A percentile compares a stretch with the other conserved stretches of the same genome.
These are phyloP conservation scores for Drosophila nigricruria DNA, from an alignment of 2,888 invertebrate genomes.

Conservation along the genomic window DNA sequence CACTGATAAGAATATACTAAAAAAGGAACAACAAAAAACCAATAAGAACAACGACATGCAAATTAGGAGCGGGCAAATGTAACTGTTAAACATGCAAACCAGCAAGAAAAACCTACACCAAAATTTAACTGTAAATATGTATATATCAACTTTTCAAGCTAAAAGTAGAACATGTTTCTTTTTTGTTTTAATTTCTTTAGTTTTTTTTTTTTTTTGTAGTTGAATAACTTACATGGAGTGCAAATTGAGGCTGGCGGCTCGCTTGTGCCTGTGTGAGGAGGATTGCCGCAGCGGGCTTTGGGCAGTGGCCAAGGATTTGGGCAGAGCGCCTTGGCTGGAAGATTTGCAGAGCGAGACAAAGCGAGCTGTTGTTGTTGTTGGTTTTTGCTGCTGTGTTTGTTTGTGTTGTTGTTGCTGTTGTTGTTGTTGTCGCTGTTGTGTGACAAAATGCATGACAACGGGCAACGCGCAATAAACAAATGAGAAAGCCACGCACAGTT, in stretches of 20 bases:
- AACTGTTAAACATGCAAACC: conserved; percentile 70
- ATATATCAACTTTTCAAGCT: conserved; percentile 22
- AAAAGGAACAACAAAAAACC: conserved; percentile 11
- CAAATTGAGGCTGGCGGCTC: conserved; percentile 65
- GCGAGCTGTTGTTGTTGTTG: conserved; percentile 44
- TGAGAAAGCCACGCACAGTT: conserved; percentile 26
- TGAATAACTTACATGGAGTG: conserved; percentile 67
- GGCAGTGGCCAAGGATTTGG: conserved; percentile 69
- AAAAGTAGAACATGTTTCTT: conserved; percentile 46
- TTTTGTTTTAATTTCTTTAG: neutral
- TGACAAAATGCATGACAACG: conserved; percentile 79
- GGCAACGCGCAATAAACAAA: conserved; percentile 41
- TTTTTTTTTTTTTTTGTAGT: neutral
- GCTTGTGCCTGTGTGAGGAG: conserved; percentile 60
- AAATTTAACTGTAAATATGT: conserved; percentile 24
- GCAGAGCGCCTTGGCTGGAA: conserved; percentile 71
- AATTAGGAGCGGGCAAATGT: conserved; percentile 52
- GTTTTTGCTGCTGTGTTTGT: conserved; percentile 36
- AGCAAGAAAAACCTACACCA: conserved; percentile 70
- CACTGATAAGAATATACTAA: conserved; percentile 47
- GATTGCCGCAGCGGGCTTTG: conserved; percentile 61
- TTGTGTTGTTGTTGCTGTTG: conserved; percentile 44
- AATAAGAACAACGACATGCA: conserved; percentile 42
- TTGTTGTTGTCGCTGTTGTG: conserved; percentile 66
- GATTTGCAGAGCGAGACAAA: conserved; percentile 67